phyloP scores from a whole-genome alignment of 1,140 invertebrate genomes.

The Battus philenor region DNA sequence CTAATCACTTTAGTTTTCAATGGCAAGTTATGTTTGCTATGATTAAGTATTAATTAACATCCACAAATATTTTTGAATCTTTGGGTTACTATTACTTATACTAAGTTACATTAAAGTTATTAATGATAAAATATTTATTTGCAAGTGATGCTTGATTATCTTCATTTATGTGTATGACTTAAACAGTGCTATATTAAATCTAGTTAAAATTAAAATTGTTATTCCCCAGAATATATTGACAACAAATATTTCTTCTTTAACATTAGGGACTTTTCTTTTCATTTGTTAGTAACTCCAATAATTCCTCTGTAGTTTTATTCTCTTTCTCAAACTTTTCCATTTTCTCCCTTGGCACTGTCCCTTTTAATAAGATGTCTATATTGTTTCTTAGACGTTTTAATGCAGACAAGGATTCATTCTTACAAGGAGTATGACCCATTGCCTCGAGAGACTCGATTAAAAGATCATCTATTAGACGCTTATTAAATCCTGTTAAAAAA shows the following conservation, averaged over 20 bases:
- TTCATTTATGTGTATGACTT: not conserved
- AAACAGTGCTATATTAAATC: not conserved
- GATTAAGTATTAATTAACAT: not conserved
- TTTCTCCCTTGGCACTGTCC: conserved; percentile 86
- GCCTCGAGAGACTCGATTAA: conserved; percentile 84
- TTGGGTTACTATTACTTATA: conserved; percentile 11
- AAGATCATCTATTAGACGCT: conserved; percentile 89
- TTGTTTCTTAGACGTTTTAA: conserved; percentile 81
- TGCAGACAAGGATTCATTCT: conserved; percentile 73
- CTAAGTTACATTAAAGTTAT: not conserved
- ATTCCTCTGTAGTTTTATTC: conserved; percentile 84
- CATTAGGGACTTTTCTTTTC: conserved; percentile 39
- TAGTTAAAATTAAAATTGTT: not conserved
- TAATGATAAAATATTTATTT: not conserved
- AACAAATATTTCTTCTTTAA: conserved; percentile 4
- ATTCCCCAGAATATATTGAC: not conserved
- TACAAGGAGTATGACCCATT: conserved; percentile 81
- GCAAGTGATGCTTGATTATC: not conserved
- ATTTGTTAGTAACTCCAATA: conserved; percentile 83
- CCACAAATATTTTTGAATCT: not conserved
- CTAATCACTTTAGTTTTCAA: conserved; percentile 42
- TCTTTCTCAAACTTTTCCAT: conserved; percentile 86
- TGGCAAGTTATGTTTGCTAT: conserved; percentile 37
- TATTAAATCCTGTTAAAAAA: conserved; percentile 77
- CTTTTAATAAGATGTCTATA: conserved; percentile 85